Conservation (phyloP, 2,888 invertebrate genomes). For the Sminthurides aquaticus region DNA sequence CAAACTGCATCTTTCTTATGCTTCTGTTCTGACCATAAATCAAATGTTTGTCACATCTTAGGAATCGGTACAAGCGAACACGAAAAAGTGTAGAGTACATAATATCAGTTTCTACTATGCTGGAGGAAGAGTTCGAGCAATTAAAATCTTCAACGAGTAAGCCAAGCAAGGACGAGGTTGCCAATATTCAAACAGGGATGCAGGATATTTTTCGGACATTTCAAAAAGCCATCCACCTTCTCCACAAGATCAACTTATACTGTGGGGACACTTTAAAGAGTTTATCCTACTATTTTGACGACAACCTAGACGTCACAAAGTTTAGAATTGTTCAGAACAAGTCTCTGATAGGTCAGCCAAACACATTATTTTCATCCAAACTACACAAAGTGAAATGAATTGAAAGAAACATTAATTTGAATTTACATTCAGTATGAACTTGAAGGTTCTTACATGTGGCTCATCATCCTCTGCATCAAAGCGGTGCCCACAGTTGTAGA, state of each 20-base stretch:
- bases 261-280: not conserved
- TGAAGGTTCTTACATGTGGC: slow-evolving; percentile 21
- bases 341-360: slow-evolving; percentile 5
- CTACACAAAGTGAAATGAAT: too few relatives aligned
- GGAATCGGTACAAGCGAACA: not conserved
- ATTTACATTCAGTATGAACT: not conserved
- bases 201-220: not conserved
- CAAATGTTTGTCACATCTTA: not conserved
- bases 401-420: not conserved
- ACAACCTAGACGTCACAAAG: not conserved
- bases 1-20: too few relatives aligned
- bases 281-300: slow-evolving; percentile 14
- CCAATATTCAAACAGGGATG: not conserved
- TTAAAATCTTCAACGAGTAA: not conserved
- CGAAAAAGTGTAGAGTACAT: not conserved
- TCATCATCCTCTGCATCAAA: slow-evolving; percentile 8
- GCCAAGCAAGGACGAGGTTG: not conserved
- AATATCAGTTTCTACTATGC: not conserved
- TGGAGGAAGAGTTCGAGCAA: not conserved
- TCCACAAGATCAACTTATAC: slow-evolving; percentile 5
- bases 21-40: too few relatives aligned
- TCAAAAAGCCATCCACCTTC: slow-evolving; percentile 2
- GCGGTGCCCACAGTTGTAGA: not conserved
- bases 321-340: not conserved
- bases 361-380: not conserved